A percentile compares a stretch with the other conserved stretches of the same genome.
Conservation (phyloP, 2,797 vertebrate species). For the Acanthurus lineatus region DNA sequence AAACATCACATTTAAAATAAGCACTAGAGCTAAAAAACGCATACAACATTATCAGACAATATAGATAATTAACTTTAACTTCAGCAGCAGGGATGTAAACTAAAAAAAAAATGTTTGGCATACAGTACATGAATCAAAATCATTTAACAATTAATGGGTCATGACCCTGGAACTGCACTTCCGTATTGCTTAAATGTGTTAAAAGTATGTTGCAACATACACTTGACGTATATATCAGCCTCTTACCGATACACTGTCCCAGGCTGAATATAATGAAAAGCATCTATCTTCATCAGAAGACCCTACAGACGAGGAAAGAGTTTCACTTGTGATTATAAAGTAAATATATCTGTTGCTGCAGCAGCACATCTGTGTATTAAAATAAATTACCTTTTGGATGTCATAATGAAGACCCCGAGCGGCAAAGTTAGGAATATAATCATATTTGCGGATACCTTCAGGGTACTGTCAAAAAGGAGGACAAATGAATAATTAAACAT, state of each 20-base stretch:
- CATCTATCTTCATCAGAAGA: constrained; percentile 91
- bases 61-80: not conserved
- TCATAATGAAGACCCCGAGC: constrained; percentile 90
- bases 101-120: not conserved
- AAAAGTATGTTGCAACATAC: not conserved
- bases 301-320: constrained; percentile 72
- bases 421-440: constrained; percentile 89
- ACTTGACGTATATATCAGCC: not conserved
- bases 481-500: not conserved
- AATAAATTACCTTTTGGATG: constrained; percentile 87
- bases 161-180: not conserved
- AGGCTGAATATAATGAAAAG: constrained; percentile 91
- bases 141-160: not conserved
- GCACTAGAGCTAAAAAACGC: not conserved
- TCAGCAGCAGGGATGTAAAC: not conserved
- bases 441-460: constrained; percentile 85
- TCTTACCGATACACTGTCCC: constrained; percentile 90
- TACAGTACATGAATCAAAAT: not conserved
- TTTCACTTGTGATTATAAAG: not conserved
- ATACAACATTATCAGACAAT: not conserved
- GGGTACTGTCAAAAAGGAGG: constrained; percentile 85
- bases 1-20: constrained; percentile 35
- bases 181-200: not conserved
- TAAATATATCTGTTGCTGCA: not conserved
- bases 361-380: not conserved